A percentile compares a stretch with the other conserved stretches of the same genome.
phyloP scores from a whole-genome alignment of 2,888 invertebrate genomes.

The Chloromyia formosa region DNA sequence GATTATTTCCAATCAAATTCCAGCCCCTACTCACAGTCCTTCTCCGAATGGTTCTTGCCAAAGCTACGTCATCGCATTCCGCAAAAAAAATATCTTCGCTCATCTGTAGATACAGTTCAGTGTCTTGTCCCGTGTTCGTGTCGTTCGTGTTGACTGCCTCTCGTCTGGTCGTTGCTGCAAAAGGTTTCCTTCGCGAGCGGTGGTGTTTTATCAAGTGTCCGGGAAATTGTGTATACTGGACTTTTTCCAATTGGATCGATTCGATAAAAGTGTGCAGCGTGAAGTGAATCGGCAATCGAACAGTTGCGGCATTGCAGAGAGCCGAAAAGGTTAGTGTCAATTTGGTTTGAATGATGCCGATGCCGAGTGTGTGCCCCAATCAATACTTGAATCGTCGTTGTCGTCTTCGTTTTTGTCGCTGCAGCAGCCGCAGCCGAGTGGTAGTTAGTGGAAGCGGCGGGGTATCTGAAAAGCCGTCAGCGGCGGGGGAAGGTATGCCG shows the following conservation, averaged over 20 bases:
- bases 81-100: too few species aligned
- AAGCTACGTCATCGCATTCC: too few species aligned
- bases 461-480: not conserved
- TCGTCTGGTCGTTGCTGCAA: slow-evolving; percentile 22
- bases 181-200: slow-evolving; percentile 9
- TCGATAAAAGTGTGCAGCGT: not conserved
- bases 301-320: not conserved
- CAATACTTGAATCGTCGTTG: slow-evolving; percentile 29
- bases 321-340: slow-evolving; percentile 36
- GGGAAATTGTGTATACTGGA: not conserved
- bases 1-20: too few species aligned
- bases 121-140: not conserved
- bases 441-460: not conserved
- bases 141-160: slow-evolving; percentile 35
- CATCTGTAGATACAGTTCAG: slow-evolving; percentile 15
- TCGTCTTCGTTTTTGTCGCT: not conserved
- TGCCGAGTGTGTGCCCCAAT: slow-evolving; percentile 23
- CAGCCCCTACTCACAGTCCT: not conserved
- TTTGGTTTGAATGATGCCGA: slow-evolving; percentile 9
- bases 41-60: too few species aligned
- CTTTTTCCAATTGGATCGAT: not conserved
- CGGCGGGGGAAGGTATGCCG: not conserved
- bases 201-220: slow-evolving; percentile 8
- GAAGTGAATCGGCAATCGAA: not conserved
- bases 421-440: not conserved